Conservation (phyloP, 37 sponge, comb jelly and placozoan species). For the Petrosia ficiformis region DNA sequence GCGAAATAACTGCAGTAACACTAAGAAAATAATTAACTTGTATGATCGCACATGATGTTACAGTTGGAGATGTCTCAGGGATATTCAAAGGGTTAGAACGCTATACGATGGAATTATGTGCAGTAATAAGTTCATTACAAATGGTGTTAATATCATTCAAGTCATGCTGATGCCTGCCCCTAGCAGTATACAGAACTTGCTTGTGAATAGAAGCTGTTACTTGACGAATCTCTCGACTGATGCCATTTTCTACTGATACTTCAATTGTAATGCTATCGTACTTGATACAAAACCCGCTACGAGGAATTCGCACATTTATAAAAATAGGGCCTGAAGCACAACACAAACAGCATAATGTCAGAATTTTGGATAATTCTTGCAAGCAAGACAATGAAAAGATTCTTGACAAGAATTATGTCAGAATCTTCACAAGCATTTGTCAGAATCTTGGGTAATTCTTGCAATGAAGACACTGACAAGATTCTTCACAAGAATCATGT, state of each 20-base stretch:
- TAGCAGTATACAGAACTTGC: slow-evolving; percentile 29
- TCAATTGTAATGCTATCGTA: slow-evolving; percentile 40
- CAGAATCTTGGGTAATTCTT: no score
- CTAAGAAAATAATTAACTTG: slow-evolving; percentile 14
- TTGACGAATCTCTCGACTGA: slow-evolving; percentile 20
- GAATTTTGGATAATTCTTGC: no score
- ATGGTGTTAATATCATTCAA: neutral
- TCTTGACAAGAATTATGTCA: no score
- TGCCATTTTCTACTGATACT: slow-evolving; percentile 39
- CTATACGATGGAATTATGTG: neutral
- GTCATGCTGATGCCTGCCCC: neutral
- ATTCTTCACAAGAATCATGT: no score
- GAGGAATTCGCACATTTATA: slow-evolving; percentile 30
- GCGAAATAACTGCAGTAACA: slow-evolving; percentile 27
- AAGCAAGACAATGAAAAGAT: no score
- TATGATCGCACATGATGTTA: slow-evolving; percentile 23
- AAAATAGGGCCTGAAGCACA: slow-evolving; percentile 64
- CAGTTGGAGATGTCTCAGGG: slow-evolving; percentile 20
- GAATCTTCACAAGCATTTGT: no score
- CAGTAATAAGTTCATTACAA: neutral
- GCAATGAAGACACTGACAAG: no score
- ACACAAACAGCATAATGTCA: slow-evolving; percentile 75
- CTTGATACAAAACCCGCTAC: slow-evolving; percentile 57
- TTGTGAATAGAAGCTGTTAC: slow-evolving; percentile 25
- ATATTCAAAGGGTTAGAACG: slow-evolving; percentile 9